Base-by-base conservation (phyloP, 2,888 invertebrate species). In the Embidobia sp. region DNA sequence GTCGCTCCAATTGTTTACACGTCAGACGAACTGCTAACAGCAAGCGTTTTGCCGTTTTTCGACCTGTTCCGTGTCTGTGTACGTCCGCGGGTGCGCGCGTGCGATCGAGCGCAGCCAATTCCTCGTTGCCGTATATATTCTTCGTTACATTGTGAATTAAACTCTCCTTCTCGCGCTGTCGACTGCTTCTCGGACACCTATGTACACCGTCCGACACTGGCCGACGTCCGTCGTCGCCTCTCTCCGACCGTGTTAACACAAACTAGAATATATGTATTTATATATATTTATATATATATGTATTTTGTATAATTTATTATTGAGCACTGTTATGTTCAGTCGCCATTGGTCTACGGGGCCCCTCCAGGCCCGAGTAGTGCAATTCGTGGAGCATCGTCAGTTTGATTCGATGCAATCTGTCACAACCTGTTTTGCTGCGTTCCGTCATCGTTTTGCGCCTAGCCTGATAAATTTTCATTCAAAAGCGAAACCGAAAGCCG, bases 251-350 rank as follows among this genome's bases (percentile, higher is more conserved):
- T 29, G 59, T 77, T 77, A 77, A 77, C 72, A 77, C 77, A 77
- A 77, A 77, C 77, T 77, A 77, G 61, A 77, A 61, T 77, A 72
- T 77, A 49, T 69, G 57, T 55, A 42, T 74, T 18, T 59, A 40
- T 61, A 61, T 55, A 22, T 61, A 59, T 33, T 37, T 61, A 61
- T 48, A 61, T 61, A 31, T 73, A 64, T 64, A 69, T 29, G 57
- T 69, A 53, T 53, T 69, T 77, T 77, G 40, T 66, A 72, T 77
- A 67, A 73, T 77, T 77, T 77, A 77, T 77, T 63, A 73, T 77
- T 77, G 77, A 77, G 77, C 77, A 77, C 69, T 77, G 77, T 53
- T 53, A 77, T 73, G 67, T 77, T 77, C 73, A 77, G 77, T 77
- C 77, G 72, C 72, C 72, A 42, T 67, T 73, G 67, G 77, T 73